A percentile compares a stretch with the other conserved stretches of the same genome.
Evolutionary conservation across 2,113 vertebrate species (phyloP).

Genomic region (Typhlomys cinereus): DNA sequence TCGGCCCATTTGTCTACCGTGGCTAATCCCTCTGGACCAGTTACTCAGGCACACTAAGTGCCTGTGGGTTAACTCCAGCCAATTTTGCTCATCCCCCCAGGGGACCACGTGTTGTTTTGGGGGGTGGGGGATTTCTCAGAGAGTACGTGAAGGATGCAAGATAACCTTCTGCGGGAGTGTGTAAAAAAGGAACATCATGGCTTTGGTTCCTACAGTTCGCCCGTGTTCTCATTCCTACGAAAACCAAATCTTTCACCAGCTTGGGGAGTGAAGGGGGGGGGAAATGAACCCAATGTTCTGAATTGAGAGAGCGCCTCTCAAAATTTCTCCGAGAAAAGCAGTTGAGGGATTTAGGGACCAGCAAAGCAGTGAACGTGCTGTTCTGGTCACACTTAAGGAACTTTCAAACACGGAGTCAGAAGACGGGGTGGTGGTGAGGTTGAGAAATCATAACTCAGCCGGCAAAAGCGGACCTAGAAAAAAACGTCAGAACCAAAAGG

Average conservation of each 20-base stretch:
- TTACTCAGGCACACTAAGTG: background rate
- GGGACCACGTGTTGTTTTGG: background rate
- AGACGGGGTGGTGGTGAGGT: background rate
- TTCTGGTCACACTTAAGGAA: conserved; percentile 62
- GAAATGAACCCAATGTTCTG: conserved; percentile 58
- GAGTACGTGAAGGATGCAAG: background rate
- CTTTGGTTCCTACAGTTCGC: background rate
- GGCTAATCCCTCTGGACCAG: background rate
- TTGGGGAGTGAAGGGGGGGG: background rate
- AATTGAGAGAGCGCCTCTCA: conserved; percentile 47
- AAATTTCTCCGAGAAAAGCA: conserved; percentile 61
- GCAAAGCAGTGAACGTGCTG: conserved; percentile 44
- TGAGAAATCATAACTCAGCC: conserved; percentile 46
- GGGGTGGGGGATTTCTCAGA: background rate
- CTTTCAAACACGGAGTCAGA: conserved; percentile 69
- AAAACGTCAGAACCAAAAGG: conserved; percentile 53
- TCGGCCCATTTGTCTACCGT: background rate
- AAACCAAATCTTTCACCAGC: conserved; percentile 52
- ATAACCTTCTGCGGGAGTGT: background rate
- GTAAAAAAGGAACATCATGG: background rate
- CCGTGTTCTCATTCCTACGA: conserved; percentile 10
- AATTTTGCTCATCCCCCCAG: background rate
- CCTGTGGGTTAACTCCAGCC: background rate
- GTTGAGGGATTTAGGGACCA: conserved; percentile 7
- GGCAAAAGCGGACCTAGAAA: conserved; percentile 55